Evolutionary conservation across 2,888 invertebrate species (phyloP), one percentile per base, ranked within the genome.

Genomic region (Cantharis flavilabris): DNA sequence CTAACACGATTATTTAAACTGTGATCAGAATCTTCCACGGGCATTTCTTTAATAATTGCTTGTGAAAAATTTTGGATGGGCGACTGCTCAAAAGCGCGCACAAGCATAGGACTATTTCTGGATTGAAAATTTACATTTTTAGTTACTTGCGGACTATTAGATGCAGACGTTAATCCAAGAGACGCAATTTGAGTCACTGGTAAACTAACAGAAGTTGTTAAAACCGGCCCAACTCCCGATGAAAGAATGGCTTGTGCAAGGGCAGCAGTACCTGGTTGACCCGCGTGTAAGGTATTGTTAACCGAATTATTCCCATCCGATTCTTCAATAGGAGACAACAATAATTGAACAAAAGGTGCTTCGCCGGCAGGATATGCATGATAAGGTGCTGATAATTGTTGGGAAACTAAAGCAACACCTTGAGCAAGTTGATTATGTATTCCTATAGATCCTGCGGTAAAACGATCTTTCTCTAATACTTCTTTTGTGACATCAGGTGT

Each of bases 401-500:
- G 92, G 28, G 93, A 92, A 90, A 94, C 93, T 71, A 95, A 90
- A 13, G 92, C 90, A 4, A 95, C 92, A n/a, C 93, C 92, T 87
- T 76, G 93, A 90, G 72, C 77, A 62, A 85, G 82, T 64, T 82
- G 82, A 30, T 82, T 81, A 30, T 83, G 88, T 76, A 88, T 87
- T 80, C 87, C 89, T 9, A 88, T 88, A 13, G 85, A 73, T 84
- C 87, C 74, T 85, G 89, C 79, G 84, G 85, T 78, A 65, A 94
- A 88, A 74, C 93, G 90, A 85, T 95, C 95, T 74, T 93, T 91
- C 83, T 94, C 94, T 77, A 92, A 90, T 20, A 93, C 92, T 87
- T 96, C 96, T 88, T 95, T 96, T 33, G 95, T 93, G 9, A 95
- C 95, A 86, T 96, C 96, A 0, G 96, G 96, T 9, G 96, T 96